A percentile compares a stretch with the other conserved stretches of the same genome.
These are phyloP conservation scores for Phrynocephalus versicolor DNA, from an alignment of 2,113 vertebrate species.

Conservation along the genomic window DNA sequence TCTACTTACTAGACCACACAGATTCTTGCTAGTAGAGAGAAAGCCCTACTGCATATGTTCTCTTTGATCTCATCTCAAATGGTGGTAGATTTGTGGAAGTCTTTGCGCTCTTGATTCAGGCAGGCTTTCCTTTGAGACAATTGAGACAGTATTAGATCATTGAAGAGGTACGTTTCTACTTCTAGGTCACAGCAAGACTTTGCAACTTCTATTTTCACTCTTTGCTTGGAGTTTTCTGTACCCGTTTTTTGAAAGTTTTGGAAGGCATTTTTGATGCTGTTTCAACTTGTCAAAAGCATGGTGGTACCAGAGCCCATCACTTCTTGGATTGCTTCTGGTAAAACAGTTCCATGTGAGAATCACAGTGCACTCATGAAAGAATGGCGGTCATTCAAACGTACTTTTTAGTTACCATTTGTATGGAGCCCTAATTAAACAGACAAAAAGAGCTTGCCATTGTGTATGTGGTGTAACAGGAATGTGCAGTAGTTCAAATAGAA, in stretches of 20 bases:
- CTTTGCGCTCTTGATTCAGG: too few species aligned
- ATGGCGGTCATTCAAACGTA: neutral
- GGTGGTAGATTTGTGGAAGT: too few species aligned
- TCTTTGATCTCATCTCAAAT: too few species aligned
- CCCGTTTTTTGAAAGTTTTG: neutral
- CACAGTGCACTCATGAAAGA: neutral
- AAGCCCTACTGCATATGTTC: too few species aligned
- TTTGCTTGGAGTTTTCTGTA: neutral
- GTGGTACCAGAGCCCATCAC: too few species aligned
- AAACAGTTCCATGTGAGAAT: neutral
- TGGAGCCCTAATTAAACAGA: neutral
- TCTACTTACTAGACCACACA: too few species aligned
- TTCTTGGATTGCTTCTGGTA: neutral
- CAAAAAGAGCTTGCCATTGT: neutral
- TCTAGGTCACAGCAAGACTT: too few species aligned
- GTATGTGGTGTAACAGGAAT: neutral
- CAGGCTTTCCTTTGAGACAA: too few species aligned
- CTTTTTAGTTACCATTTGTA: neutral
- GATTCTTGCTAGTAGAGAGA: too few species aligned
- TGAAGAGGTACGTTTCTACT: too few species aligned
- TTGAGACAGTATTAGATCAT: too few species aligned
- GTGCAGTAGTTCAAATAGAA: neutral
- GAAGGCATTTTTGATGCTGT: neutral
- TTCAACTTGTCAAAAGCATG: neutral
- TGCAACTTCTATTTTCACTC: neutral